Base-by-base conservation (phyloP, 2,797 vertebrate genomes). In the Hemibagrus guttatus region DNA sequence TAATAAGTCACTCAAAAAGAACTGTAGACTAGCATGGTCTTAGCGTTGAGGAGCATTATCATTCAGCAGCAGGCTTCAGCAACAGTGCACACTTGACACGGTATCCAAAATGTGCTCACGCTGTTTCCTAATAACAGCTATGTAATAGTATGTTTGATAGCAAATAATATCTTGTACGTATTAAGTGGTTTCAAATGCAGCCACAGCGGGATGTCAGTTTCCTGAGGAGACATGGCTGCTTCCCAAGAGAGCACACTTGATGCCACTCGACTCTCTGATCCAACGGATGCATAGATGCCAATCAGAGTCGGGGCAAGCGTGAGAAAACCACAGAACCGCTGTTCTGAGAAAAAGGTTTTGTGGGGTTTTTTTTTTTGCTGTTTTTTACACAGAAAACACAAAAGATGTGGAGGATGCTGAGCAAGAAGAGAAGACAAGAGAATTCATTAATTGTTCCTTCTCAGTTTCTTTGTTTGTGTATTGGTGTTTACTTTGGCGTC, bases 241-340 rank as follows among this genome's bases (percentile, higher is more conserved):
- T 82, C 68, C 82, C 82, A 72, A 59, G 82, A 72, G 68, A 84
- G n/a, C 54, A 12, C 82, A 42, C 68, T 84, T 72, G 82, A 84
- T 72, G 52, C 68, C 69, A 74, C 83, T 28, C 9, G 42, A 72
- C 31, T 58, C 31, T 14, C 21, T 82, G 61, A 68, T n/a, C 46
- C 35, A 46, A 52, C 42, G 42, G 46, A 46, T 52, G 64, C 28
- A 71, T 0, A 71, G 64, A 83, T 54, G 64, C 49, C 81, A 69
- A 56, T 83, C 81, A 61, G 83, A 84, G 35, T 42, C 11, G 2
- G 56, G 26, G 16, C 83, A 61, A n/a, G 35, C 56, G 61, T 42
- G 23, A 19, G 49, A 59, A 84, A 61, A 59, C 64, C 83, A 74
- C 69, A 59, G 28, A 84, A 84, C 35, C 19, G 9, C 54, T 84